Conservation (phyloP, 2,888 invertebrate species). For the Trimorus sp. region DNA sequence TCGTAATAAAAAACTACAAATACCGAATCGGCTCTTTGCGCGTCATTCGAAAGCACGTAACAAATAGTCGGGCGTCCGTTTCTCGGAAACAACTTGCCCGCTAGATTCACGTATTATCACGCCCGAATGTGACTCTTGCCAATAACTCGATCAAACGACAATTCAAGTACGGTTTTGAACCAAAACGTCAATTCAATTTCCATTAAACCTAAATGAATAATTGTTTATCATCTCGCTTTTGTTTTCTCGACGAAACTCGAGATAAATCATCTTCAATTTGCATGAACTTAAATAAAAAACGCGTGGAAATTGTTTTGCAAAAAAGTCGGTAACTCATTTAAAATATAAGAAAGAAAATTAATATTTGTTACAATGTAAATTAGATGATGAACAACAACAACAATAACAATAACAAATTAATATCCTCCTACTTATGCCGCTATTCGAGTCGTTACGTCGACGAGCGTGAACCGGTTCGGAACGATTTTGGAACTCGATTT, state of each 20-base stretch:
- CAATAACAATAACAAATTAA: conserved; percentile 36
- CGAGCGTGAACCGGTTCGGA: no score
- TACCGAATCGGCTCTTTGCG: conserved; percentile 48
- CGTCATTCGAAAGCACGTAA: background rate
- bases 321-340: conserved; percentile 6
- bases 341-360: conserved; percentile 3
- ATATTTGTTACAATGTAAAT: conserved; percentile 28
- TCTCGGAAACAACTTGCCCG: no score
- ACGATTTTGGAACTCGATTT: no score
- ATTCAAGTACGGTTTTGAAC: background rate
- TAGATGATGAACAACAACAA: conserved; percentile 45
- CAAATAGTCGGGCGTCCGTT: no score
- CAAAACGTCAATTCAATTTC: background rate
- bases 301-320: background rate
- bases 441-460: no score
- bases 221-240: background rate
- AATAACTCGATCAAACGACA: no score
- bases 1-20: conserved; percentile 58
- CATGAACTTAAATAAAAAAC: conserved; percentile 5
- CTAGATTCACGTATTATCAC: no score
- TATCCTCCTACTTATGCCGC: background rate
- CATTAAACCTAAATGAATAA: background rate
- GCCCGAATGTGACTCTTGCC: no score
- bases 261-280: conserved; percentile 9
- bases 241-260: background rate